These are phyloP conservation scores for Rhinichthys klamathensis DNA, from an alignment of 2,113 vertebrate genomes.

Conservation along the genomic window DNA sequence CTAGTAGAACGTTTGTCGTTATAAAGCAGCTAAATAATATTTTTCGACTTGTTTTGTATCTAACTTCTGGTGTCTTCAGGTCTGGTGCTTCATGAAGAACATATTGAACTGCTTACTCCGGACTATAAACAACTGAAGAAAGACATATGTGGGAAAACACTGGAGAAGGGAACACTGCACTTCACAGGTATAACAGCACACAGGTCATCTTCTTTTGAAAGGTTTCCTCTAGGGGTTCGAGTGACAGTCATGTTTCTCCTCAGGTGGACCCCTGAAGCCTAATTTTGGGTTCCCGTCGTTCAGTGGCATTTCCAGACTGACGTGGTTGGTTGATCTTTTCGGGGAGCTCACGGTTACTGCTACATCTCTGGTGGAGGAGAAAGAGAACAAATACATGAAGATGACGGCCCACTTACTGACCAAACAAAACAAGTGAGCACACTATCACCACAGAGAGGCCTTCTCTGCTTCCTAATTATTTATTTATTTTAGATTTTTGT, in stretches of 20 bases:
- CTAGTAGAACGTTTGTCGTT: no score
- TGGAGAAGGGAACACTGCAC: conserved; percentile 86
- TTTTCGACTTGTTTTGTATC: neutral
- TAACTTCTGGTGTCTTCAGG: conserved; percentile 65
- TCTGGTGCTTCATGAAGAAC: conserved; percentile 89
- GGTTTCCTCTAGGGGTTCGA: neutral
- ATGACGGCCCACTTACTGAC: conserved; percentile 87
- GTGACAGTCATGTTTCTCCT: neutral
- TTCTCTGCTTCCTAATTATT: neutral
- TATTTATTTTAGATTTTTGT: neutral
- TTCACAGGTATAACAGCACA: conserved; percentile 82
- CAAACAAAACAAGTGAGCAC: conserved; percentile 76
- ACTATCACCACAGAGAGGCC: neutral
- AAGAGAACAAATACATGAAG: conserved; percentile 79
- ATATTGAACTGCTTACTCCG: conserved; percentile 89
- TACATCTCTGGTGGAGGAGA: conserved; percentile 77
- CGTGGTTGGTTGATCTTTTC: conserved; percentile 91
- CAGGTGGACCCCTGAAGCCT: conserved; percentile 81
- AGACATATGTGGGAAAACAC: conserved; percentile 82
- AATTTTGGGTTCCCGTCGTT: conserved; percentile 86
- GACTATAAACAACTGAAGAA: conserved; percentile 88
- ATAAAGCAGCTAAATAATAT: neutral
- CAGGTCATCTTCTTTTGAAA: neutral
- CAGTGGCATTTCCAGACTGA: conserved; percentile 88
- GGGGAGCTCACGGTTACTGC: conserved; percentile 84